A percentile compares a stretch with the other conserved stretches of the same genome.
Conservation (phyloP, 2,113 vertebrate genomes). For the Seriola rivoliana region DNA sequence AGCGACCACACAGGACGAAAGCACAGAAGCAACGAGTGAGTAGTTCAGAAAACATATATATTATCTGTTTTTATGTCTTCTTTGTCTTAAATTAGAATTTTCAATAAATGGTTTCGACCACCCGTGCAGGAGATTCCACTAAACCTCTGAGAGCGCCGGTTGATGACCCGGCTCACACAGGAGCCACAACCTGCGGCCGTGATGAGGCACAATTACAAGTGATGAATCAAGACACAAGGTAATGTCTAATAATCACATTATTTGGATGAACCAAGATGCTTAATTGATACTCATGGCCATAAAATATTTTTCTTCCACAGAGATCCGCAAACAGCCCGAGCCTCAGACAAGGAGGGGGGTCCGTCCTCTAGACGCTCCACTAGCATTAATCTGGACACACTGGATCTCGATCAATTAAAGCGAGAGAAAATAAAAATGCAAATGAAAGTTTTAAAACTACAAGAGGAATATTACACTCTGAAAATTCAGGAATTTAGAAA, state of each 20-base stretch:
- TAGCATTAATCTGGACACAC: neutral
- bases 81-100: neutral
- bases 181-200: neutral
- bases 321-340: neutral
- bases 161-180: neutral
- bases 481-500: neutral
- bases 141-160: rapidly evolving
- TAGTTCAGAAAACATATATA: neutral
- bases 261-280: neutral
- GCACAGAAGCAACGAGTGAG: neutral
- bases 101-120: neutral
- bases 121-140: neutral
- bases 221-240: neutral
- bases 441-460: slow-evolving; percentile 55
- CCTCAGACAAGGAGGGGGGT: neutral
- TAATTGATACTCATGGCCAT: rapidly evolving
- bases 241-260: neutral
- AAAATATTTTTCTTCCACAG: slow-evolving; percentile 4
- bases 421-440: slow-evolving; percentile 56
- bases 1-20: neutral
- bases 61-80: neutral
- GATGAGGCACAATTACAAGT: neutral
- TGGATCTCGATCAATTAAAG: slow-evolving; percentile 33
- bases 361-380: neutral
- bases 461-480: slow-evolving; percentile 54